A percentile compares a stretch with the other conserved stretches of the same genome.
Conservation (phyloP, 2,888 invertebrate species). For the Drosophila tanythrix region DNA sequence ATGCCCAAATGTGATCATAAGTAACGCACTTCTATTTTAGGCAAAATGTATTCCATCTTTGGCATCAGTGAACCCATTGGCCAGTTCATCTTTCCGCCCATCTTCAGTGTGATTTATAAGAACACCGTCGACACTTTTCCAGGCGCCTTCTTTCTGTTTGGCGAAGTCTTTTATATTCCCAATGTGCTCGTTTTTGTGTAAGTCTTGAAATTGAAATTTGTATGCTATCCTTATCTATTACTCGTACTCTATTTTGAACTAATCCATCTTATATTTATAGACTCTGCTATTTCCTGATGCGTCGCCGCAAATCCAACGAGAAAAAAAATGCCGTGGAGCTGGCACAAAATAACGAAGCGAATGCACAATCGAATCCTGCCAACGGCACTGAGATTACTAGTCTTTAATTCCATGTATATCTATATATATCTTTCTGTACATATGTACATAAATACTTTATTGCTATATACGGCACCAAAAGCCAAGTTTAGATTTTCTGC, state of each 20-base stretch:
- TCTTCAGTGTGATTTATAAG: conserved; percentile 83
- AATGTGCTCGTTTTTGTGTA: conserved; percentile 84
- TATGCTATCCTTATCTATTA: neutral
- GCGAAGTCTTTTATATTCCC: conserved; percentile 83
- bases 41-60: conserved; percentile 83
- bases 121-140: conserved; percentile 82
- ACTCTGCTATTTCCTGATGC: conserved; percentile 70
- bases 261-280: conserved; percentile 28
- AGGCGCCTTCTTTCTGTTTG: conserved; percentile 84
- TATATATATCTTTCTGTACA: conserved; percentile 9
- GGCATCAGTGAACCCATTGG: conserved; percentile 84
- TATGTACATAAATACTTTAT: conserved; percentile 4
- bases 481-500: conserved; percentile 23
- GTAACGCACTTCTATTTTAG: conserved; percentile 37
- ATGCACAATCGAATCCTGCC: conserved; percentile 43
- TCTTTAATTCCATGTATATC: conserved; percentile 50
- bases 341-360: conserved; percentile 52
- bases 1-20: neutral
- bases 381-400: conserved; percentile 75
- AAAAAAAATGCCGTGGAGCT: conserved; percentile 50
- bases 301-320: conserved; percentile 63
- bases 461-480: conserved; percentile 1
- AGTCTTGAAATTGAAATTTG: conserved; percentile 37
- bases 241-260: neutral
- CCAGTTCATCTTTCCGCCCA: conserved; percentile 83